phyloP scores from a whole-genome alignment of 2,113 vertebrate species.

The Chloebia gouldiae region DNA sequence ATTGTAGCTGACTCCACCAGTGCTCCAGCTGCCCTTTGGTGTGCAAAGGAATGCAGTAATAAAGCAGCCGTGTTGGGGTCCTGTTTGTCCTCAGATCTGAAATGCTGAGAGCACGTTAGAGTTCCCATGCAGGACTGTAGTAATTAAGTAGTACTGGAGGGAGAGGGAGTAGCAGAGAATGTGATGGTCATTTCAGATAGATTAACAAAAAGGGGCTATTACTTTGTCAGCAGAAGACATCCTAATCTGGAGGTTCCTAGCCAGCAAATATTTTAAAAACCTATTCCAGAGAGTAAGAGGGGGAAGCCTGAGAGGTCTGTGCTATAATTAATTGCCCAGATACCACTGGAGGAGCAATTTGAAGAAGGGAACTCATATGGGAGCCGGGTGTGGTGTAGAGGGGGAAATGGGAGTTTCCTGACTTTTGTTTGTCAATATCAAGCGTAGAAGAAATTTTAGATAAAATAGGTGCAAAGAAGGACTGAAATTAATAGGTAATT shows the following conservation, averaged over 20 bases:
- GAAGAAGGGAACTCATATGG: neutral
- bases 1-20: neutral
- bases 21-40: neutral
- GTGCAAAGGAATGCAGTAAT: neutral
- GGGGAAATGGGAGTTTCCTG: constrained; percentile 5
- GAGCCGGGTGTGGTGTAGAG: neutral
- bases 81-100: neutral
- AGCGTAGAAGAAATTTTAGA: constrained; percentile 2
- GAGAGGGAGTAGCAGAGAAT: neutral
- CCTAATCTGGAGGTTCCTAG: neutral
- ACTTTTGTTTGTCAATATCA: constrained; percentile 13
- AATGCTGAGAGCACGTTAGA: neutral
- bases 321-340: constrained; percentile 20
- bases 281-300: neutral
- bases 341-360: neutral
- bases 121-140: neutral
- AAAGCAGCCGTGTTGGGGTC: neutral
- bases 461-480: neutral
- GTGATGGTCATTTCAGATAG: neutral
- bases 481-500: constrained; percentile 22
- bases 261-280: neutral
- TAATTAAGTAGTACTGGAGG: neutral
- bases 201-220: neutral
- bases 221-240: neutral
- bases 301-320: neutral